Evolutionary conservation across 2,888 invertebrate genomes (phyloP), one percentile per base, ranked within the genome.

Genomic region (Drosophila bunnanda): DNA sequence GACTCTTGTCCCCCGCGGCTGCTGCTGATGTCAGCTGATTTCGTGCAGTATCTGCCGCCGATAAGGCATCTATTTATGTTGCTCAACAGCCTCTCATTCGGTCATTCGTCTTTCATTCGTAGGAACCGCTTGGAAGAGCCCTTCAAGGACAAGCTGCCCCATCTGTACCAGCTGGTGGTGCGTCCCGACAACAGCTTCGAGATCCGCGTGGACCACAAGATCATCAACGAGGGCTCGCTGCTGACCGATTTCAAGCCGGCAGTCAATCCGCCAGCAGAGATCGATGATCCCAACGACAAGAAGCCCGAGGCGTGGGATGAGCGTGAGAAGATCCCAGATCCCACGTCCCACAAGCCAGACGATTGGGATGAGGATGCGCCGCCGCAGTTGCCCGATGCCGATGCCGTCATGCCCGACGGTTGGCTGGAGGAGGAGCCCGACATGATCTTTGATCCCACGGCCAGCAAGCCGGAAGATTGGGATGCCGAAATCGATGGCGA

Each of bases 401-500:
- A 94, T 84, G 98, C 98, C 1, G 93, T 93, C 4, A 97, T 96
- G 92, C 99, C 99, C 0, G 95, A 95, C 17, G 98, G 96, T 17
- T 99, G 99, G 99, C 93, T 99, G 34, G 98, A 98, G 80, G 95
- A 98, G 84, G 99, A 99, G 92, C 95, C 96, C 0, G 95, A 96
- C 57, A 96, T 96, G 93, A 94, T 97, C 61, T 95, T 97, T 2
- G 99, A 99, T 93, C 96, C 97, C 0, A 94, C 95, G 52, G 97
- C 98, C 0, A 93, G 93, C 60, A 98, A 97, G 92, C 99, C 99
- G 0, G 95, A 94, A 0, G 99, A 99, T 92, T 99, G 99, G 98
- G 99, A 99, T 92, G 95, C 96, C 20, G 98, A 99, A 78, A 99
- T 99, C 96, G 99, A 99, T 93, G 99, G 99, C 2, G 96, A 97